Base-by-base conservation (phyloP, 2,797 vertebrate genomes). In the Mionectes olivaceus region DNA sequence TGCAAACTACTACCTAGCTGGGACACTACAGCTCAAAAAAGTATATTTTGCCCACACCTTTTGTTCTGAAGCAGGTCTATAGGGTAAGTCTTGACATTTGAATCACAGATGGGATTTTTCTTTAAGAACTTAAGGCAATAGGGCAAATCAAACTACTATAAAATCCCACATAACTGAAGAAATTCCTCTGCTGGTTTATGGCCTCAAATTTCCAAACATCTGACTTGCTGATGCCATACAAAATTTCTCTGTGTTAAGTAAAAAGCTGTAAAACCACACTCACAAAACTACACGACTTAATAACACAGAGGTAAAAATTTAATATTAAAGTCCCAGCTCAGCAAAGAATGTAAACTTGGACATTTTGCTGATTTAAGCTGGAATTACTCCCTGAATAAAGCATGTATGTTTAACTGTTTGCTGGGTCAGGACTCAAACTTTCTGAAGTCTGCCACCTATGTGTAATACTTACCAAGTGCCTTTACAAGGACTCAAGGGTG, bases 401-500 rank as follows among this genome's bases (percentile, higher is more conserved):
- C 19, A 44, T 5, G 3, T 33, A 65, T 3, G 37, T 55, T 96
- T 90, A 92, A 89, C 90, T 70, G 61, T 79, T 87, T 76, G 65
- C 59, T 64, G 44, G 69, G 88, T 53, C 39, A 76, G 63, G 76
- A 63, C 30, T 50, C 77, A 86, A 90, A 83, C 82, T 71, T 92
- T 78, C 76, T 79, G 44, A 94, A 95, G 87, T 33, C 96, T 91
- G 96, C 91, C 94, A 94, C 73, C 95, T 94, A 91, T 52, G 73
- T 61, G 87, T 3, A 4, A 13, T 19, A 81, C 50, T 78, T 28
- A 83, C 50, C 39, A 49, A 91, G n/a, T 33, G 60, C 78, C 92
- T 90, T 77, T 18, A 70, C 19, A 33, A 80, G 12, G 35, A 74
- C 65, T 65, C 30, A 55, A 59, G 16, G 4, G 12, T 7, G 18